Evolutionary conservation across 2,797 vertebrate species (phyloP), one percentile per base, ranked within the genome.

Genomic region (Pipistrellus pipistrellus): DNA sequence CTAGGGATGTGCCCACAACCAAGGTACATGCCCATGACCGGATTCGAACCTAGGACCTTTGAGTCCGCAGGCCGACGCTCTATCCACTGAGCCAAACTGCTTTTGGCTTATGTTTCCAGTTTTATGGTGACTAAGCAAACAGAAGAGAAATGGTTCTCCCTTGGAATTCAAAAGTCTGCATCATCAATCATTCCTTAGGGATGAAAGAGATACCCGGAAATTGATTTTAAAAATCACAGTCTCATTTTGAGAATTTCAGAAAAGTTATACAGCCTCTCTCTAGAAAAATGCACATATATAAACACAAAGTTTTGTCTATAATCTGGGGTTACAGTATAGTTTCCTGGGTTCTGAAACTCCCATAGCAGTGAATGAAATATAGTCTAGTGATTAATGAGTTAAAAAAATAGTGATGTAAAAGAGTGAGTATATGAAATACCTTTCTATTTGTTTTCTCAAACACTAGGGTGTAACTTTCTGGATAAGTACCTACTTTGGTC

Each of bases 361-460:
- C 82, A 8, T 27, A 80, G 82, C 59, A 69, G n/a, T 41, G 38
- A 85, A 59, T n/a, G 14, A 80, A 44, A 46, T 90, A 30, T 55
- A 85, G 35, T 77, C 57, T 83, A 87, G 82, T 21, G 32, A 78
- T 35, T 75, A 87, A 71, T 32, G 30, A 72, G 51, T 57, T 57
- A 20, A 83, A 80, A 77, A 72, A 81, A 30, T 53, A 4, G 20
- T 82, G 27, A 77, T 55, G 95, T 88, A 62, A 81, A 71, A 93
- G 84, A 72, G 76, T 80, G 32, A 57, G 6, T 25, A 27, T 32
- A 64, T 69, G 7, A 18, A 18, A 53, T 73, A 55, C 71, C 15
- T 84, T 55, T 66, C 83, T 81, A 57, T 73, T 55, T 85, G 13
- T 55, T 91, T 85, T 87, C 82, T 93, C 88, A 59, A 75, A 35